phyloP scores from a whole-genome alignment of 2,797 vertebrate genomes.

The Epinephelus coioides region DNA sequence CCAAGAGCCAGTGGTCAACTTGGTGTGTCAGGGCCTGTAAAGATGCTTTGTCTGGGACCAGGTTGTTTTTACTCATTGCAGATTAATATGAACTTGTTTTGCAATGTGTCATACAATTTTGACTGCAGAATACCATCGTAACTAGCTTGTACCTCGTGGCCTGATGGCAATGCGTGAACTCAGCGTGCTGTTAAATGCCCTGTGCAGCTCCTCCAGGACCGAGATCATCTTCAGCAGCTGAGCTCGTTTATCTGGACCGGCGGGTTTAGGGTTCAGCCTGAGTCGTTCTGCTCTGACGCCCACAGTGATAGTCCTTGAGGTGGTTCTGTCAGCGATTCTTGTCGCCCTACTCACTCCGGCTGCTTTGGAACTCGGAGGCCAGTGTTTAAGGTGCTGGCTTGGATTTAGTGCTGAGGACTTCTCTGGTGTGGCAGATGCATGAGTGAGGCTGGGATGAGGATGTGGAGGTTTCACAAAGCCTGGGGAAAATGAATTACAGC shows the following conservation, averaged over 20 bases:
- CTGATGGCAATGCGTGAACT: conserved; percentile 75
- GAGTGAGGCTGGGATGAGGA: not conserved
- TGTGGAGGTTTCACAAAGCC: conserved; percentile 37
- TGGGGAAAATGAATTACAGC: not conserved
- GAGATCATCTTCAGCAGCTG: conserved; percentile 83
- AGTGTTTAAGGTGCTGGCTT: conserved; percentile 37
- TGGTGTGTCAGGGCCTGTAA: too few species aligned
- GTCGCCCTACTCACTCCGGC: not conserved
- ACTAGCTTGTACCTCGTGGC: conserved; percentile 66
- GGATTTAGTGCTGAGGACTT: conserved; percentile 28
- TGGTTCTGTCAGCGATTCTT: conserved; percentile 21
- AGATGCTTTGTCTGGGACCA: too few species aligned
- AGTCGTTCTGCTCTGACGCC: not conserved
- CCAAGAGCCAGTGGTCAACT: too few species aligned
- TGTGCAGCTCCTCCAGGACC: conserved; percentile 79
- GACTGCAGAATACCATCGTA: too few species aligned
- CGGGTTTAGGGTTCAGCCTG: not conserved
- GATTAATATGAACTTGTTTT: too few species aligned
- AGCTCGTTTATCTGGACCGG: conserved; percentile 39
- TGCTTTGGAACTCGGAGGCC: conserved; percentile 44
- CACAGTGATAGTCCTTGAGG: not conserved
- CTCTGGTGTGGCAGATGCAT: conserved; percentile 1
- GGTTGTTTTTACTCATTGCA: too few species aligned
- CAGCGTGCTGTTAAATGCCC: conserved; percentile 72
- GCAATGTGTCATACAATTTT: too few species aligned